Evolutionary conservation across 2,888 invertebrate species (phyloP), one percentile per base, ranked within the genome.

Genomic region (Philopedon plagiatum): DNA sequence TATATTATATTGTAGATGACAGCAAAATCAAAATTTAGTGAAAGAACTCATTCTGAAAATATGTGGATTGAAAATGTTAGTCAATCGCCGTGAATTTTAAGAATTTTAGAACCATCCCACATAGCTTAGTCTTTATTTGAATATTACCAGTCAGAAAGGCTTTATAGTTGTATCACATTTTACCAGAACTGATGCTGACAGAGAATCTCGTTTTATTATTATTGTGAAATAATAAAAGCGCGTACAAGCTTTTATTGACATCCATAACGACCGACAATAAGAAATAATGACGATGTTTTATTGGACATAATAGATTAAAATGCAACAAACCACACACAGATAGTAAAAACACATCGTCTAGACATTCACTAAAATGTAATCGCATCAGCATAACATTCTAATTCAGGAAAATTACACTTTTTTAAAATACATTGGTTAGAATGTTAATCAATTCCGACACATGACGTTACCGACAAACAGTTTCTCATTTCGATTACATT

Each of bases 321-420:
- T 56, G 64, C 64, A 41, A 65, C 64, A 65, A 65, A 56, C 54
- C 54, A 23, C 56, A 41, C 64, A 19, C 49, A 4, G 13, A 68
- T 56, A 57, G 39, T 56, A 64, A 58, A 64, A 64, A 64, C 34
- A 37, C 57, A 58, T 49, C 66, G 70, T 70, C 70, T 70, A 70
- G 70, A 70, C 70, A 46, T 44, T 57, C 34, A 64, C 63, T 70
- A 70, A 70, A 70, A 57, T 15, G 49, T 49, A 29, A 54, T 54
- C 29, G 18, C 29, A 54, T 29, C 41, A 11, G 15, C 26, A 26
- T 26, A 26, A 37, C 37, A 15, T 39, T 39, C 3, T 15, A 15
- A 39, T 15, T 15, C 13, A 39, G 1, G 13, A 39, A 39, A 39
- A 39, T 5, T n/a, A 15, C 13, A 4, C 15, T 39, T 39, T 39